Conservation (phyloP, 2,888 invertebrate genomes). For the Drosophila nr. perissopoda region DNA sequence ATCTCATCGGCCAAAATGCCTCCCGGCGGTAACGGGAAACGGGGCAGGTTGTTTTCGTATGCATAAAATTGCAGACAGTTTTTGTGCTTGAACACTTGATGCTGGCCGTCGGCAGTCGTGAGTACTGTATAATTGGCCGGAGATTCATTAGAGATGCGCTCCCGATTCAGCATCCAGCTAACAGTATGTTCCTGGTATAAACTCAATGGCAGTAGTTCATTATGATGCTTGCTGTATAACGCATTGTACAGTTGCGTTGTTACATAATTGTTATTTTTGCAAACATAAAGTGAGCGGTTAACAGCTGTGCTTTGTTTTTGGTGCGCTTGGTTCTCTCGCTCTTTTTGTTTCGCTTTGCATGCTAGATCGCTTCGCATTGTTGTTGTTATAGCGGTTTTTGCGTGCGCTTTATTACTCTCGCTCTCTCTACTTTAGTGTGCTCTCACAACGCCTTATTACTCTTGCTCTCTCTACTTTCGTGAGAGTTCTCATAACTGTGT, state of each 20-base stretch:
- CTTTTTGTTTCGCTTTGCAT: no score
- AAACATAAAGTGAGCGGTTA: no score
- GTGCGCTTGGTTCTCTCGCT: no score
- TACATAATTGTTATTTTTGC: no score
- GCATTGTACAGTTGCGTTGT: conserved; percentile 77
- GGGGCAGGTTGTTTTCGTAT: conserved; percentile 28
- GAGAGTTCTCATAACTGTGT: no score
- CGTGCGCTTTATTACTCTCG: no score
- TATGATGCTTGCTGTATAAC: conserved; percentile 61
- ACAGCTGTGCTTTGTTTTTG: no score
- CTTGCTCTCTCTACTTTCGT: no score
- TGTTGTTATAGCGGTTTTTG: no score
- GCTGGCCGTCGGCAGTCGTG: conserved; percentile 56
- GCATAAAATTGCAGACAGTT: conserved; percentile 68
- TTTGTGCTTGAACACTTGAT: conserved; percentile 72
- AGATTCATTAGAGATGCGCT: conserved; percentile 78
- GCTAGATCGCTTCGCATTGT: no score
- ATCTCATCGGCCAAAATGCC: conserved; percentile 93
- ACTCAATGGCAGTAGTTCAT: not conserved
- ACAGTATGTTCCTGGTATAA: conserved; percentile 88
- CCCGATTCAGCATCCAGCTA: conserved; percentile 89
- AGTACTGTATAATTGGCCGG: conserved; percentile 61
- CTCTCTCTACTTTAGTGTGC: no score
- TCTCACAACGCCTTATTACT: no score
- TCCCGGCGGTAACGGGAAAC: conserved; percentile 85